Base-by-base conservation (phyloP, 1,140 invertebrate genomes). In the Bombus confusus region DNA sequence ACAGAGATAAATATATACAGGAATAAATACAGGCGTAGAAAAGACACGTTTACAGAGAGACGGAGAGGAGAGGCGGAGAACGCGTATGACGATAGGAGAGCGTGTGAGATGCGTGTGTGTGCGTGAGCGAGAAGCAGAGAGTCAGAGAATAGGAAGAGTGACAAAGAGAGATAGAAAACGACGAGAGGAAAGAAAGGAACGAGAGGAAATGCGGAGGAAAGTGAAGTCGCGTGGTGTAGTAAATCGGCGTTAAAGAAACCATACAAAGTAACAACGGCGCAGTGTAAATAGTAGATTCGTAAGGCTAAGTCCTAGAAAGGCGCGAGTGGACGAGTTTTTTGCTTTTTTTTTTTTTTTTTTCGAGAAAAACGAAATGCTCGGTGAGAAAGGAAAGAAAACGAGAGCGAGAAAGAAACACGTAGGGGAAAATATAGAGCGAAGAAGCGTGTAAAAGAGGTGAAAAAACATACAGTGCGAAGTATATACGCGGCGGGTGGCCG, bases 401-500 rank as follows among this genome's bases (percentile, higher is more conserved):
- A 34, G 31, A 64, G 25, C 18, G 25, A 31, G 41, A 8, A 15
- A 28, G 52, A 28, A 34, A n/a, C 34, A 62, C 41, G 39, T 69
- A 22, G 43, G 81, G 31, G 64, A 78, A 43, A 66, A 62, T 52
- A 79, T 59, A 62, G 28, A 86, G 34, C 57, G 59, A 73, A 39
- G 28, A 37, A 80, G 43, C 87, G 87, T 86, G 89, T 91, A 90
- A 85, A 88, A 83, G 86, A 87, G 80, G 91, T 81, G n/a, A 43
- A 37, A 28, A 66, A 66, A 66, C 13, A 31, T 31, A 68, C 66
- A 86, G 86, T 62, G 62, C 34, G 52, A 34, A 62, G 64, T 28
- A 87, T 47, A 84, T 89, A 88, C 83, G 91, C 92, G 92, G 91
- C 88, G 90, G 91, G 90, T 86, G 88, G 88, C 88, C 91, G 91